Evolutionary conservation across 2,888 invertebrate species (phyloP), one percentile per base, ranked within the genome.

Genomic region (Harpalus rufipes): DNA sequence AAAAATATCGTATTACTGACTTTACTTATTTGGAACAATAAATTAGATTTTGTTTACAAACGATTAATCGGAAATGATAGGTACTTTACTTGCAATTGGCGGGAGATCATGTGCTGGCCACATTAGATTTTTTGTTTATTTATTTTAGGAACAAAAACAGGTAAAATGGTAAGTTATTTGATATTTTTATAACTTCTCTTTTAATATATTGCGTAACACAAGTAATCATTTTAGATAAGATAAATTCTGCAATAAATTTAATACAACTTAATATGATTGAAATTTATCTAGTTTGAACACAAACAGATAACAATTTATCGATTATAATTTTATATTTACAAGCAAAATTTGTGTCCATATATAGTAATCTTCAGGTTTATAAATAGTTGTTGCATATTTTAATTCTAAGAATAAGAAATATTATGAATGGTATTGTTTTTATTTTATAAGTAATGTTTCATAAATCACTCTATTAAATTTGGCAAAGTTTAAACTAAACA

Each of bases 171-270:
- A 76, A 76, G 76, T 76, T 51, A 16, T 76, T 44, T 32, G 14
- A 16, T 76, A 76, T 51, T 76, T 76, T 76, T 72, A 72, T 41
- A 18, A 51, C 16, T 74, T 12, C 41, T 6, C 56, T 51, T 44
- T 44, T 51, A 76, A 76, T 76, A 44, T 4, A 44, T 76, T 76
- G 16, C 44, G 76, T 18, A 76, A 44, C 18, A 41, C 7, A 25
- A 32, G 51, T 76, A 44, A 76, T 76, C 51, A 76, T 14, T 51
- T 16, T 8, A 18, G 76, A 76, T 76, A 76, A 76, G 76, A 76
- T 76, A 76, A 41, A 51, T 51, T 16, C 16, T 76, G 44, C 21
- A 51, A 76, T 76, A 44, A 76, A 76, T 14, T 51, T 76, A 8
- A 68, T 68, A 32, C 5, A 39, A 14, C 32, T 68, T 39, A 68